phyloP scores from a whole-genome alignment of 2,797 vertebrate genomes.

The Anniella stebbinsi region DNA sequence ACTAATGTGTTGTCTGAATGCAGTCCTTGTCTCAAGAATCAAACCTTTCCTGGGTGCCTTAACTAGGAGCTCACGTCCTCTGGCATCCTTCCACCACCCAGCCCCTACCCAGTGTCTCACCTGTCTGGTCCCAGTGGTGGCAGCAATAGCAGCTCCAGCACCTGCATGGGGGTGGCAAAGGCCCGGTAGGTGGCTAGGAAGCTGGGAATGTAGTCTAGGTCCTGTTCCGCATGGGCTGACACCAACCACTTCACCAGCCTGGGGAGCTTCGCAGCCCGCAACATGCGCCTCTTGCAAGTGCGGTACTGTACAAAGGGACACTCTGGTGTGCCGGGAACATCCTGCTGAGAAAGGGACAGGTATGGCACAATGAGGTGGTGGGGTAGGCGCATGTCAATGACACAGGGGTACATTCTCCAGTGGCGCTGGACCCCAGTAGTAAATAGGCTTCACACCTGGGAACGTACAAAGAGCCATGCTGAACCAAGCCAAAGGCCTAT shows the following conservation, averaged over 20 bases:
- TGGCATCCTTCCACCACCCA: background rate
- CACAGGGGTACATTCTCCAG: too few species aligned
- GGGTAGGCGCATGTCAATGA: background rate
- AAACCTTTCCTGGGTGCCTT: background rate
- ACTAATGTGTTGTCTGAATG: too few species aligned
- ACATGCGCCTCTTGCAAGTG: constrained; percentile 86
- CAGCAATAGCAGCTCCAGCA: constrained; percentile 85
- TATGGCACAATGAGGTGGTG: too few species aligned
- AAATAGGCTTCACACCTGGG: background rate
- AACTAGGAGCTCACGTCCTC: background rate
- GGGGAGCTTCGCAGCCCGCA: constrained; percentile 85
- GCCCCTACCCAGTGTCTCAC: background rate
- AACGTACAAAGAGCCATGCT: too few species aligned
- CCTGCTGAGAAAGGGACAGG: constrained; percentile 30
- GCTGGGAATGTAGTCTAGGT: constrained; percentile 82
- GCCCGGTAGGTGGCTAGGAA: constrained; percentile 89
- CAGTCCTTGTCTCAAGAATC: too few species aligned
- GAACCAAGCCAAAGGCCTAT: too few species aligned
- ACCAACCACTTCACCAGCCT: constrained; percentile 83
- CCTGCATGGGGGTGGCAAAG: constrained; percentile 79
- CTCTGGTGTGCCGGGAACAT: constrained; percentile 1
- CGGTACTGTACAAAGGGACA: constrained; percentile 86
- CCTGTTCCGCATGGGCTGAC: constrained; percentile 77
- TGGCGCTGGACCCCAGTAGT: background rate
- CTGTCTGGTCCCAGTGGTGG: constrained; percentile 77